These are phyloP conservation scores for Podocnemis expansa DNA, from an alignment of 2,113 vertebrate genomes.

Conservation along the genomic window DNA sequence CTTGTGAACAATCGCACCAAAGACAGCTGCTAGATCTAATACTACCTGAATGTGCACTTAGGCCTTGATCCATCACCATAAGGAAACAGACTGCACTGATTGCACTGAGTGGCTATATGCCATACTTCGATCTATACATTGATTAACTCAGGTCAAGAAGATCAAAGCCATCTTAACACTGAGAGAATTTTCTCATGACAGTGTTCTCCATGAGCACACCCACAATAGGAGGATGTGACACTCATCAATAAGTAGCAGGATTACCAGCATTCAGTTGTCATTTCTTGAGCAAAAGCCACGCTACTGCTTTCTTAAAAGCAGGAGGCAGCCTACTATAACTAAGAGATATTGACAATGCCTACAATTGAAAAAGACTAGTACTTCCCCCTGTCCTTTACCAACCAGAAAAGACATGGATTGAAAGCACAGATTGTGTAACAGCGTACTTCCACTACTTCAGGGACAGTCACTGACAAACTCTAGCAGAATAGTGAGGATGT, in stretches of 20 bases:
- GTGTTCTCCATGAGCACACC: not conserved
- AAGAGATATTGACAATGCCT: not conserved
- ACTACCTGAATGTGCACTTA: not conserved
- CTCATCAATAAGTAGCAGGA: not conserved
- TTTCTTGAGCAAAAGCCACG: not conserved
- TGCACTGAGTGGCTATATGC: too few species aligned
- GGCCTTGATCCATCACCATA: not conserved
- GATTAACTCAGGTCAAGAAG: not conserved
- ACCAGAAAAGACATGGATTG: not conserved
- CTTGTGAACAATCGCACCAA: too few species aligned
- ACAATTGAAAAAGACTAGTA: not conserved
- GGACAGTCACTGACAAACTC: not conserved
- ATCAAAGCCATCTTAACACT: not conserved
- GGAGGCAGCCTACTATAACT: not conserved
- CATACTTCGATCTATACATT: not conserved
- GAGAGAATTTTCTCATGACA: not conserved
- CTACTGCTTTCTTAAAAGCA: not conserved
- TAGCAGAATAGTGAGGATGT: not conserved
- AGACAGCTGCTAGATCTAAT: not conserved
- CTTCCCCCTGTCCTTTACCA: not conserved
- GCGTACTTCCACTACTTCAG: not conserved
- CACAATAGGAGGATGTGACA: not conserved
- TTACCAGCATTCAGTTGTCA: not conserved
- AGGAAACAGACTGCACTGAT: not conserved
- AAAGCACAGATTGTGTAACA: not conserved